phyloP scores from a whole-genome alignment of 1,140 invertebrate genomes.

The Cotesia chilonis region DNA sequence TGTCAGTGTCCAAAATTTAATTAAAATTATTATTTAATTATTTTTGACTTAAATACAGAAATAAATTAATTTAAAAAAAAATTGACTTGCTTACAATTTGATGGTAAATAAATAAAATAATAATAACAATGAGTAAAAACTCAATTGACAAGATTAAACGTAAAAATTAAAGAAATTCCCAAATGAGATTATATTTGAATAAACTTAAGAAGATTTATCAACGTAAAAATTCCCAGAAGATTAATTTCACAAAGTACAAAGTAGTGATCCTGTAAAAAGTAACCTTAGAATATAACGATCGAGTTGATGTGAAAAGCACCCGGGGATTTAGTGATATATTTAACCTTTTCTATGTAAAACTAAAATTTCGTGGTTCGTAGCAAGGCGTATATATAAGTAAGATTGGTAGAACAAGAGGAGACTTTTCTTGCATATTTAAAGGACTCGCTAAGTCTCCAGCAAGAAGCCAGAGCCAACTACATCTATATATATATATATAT shows the following conservation, averaged over 20 bases:
- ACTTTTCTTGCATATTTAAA: conserved; percentile 22
- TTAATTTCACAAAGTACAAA: conserved; percentile 11
- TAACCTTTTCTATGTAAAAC: conserved; percentile 17
- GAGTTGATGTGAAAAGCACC: conserved; percentile 5
- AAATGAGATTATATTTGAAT: neutral
- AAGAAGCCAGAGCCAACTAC: neutral
- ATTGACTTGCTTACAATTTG: too few relatives aligned
- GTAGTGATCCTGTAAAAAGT: neutral
- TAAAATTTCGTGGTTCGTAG: conserved; percentile 22
- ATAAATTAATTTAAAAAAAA: too few relatives aligned
- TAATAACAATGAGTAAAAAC: too few relatives aligned
- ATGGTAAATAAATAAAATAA: too few relatives aligned
- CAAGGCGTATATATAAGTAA: neutral
- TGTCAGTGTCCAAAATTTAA: too few relatives aligned
- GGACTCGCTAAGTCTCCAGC: conserved; percentile 2
- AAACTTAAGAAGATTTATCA: neutral
- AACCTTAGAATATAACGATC: conserved; percentile 1
- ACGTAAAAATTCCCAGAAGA: neutral
- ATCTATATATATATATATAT: neutral
- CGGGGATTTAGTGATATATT: conserved; percentile 18
- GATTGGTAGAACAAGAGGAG: conserved; percentile 1
- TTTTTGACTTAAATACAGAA: too few relatives aligned
- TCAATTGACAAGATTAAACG: too few relatives aligned
- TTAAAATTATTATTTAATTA: too few relatives aligned
- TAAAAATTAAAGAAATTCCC: too few relatives aligned